These are phyloP conservation scores for Eurois occulta DNA, from an alignment of 2,888 invertebrate genomes.

Conservation along the genomic window DNA sequence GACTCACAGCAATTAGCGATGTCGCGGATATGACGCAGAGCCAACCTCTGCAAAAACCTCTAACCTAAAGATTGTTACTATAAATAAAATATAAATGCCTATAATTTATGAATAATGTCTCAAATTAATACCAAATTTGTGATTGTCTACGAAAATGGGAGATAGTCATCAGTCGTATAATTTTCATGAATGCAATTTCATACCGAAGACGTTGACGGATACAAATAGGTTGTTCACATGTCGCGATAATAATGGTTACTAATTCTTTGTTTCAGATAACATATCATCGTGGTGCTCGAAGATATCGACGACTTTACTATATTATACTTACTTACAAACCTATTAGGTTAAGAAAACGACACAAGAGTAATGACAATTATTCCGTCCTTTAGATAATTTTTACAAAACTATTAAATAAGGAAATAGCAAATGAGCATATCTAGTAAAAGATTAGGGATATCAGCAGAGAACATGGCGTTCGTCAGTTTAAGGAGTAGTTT, in stretches of 20 bases:
- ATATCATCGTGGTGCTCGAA: conserved; percentile 72
- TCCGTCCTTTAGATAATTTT: conserved; percentile 80
- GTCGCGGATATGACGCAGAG: conserved; percentile 71
- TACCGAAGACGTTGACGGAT: background rate
- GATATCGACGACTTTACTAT: conserved; percentile 74
- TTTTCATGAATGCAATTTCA: conserved; percentile 32
- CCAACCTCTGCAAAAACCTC: conserved; percentile 49
- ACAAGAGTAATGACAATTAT: conserved; percentile 77
- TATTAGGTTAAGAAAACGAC: conserved; percentile 74
- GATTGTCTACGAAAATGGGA: conserved; percentile 6
- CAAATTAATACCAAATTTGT: background rate
- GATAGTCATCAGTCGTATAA: conserved; percentile 11
- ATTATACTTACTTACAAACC: conserved; percentile 75
- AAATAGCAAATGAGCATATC: conserved; percentile 81
- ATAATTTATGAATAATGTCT: conserved; percentile 21
- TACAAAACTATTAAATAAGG: conserved; percentile 74
- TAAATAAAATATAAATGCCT: conserved; percentile 33
- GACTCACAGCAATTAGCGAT: conserved; percentile 71
- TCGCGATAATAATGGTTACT: conserved; percentile 46
- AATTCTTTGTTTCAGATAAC: conserved; percentile 84
- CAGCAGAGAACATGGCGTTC: conserved; percentile 80
- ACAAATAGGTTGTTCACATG: conserved; percentile 30
- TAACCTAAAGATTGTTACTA: conserved; percentile 33
- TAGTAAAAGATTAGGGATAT: conserved; percentile 71
- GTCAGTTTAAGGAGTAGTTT: conserved; percentile 80